Conservation (phyloP, 1,140 invertebrate species). For the Oreohelix idahoensis region DNA sequence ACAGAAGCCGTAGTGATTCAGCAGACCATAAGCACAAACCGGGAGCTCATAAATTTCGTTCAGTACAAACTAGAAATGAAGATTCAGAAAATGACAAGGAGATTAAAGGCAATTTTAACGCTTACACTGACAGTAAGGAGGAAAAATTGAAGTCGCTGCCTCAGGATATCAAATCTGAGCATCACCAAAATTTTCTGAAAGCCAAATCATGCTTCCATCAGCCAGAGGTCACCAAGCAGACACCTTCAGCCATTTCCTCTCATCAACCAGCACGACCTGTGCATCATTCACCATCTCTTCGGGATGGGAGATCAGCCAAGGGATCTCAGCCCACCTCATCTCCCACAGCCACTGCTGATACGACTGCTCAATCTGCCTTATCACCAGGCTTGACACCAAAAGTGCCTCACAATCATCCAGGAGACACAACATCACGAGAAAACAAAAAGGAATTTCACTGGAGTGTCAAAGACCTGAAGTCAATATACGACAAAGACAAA, state of each 20-base stretch:
- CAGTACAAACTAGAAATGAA: constrained; percentile 44
- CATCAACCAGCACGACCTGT: neutral
- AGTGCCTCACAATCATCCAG: neutral
- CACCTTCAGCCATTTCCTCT: neutral
- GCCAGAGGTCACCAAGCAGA: constrained; percentile 19
- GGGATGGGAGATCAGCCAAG: neutral
- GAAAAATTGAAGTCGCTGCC: constrained; percentile 32
- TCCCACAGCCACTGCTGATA: constrained; percentile 1
- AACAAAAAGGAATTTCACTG: constrained; percentile 50
- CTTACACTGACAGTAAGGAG: neutral
- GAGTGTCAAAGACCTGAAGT: constrained; percentile 55
- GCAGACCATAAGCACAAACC: constrained; percentile 45
- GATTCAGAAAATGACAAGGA: constrained; percentile 47
- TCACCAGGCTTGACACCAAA: neutral
- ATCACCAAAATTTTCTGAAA: constrained; percentile 29
- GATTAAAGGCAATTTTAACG: constrained; percentile 5
- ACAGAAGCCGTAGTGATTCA: constrained; percentile 55
- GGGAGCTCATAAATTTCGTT: constrained; percentile 38
- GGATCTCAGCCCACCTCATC: neutral
- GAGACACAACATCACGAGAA: neutral
- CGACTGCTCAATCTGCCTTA: neutral
- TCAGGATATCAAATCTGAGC: constrained; percentile 22
- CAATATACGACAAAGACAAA: constrained; percentile 44
- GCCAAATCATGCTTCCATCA: constrained; percentile 35
- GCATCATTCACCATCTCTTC: neutral